Conservation (phyloP, 2,888 invertebrate genomes). For the Kryphioiulus occultus region DNA sequence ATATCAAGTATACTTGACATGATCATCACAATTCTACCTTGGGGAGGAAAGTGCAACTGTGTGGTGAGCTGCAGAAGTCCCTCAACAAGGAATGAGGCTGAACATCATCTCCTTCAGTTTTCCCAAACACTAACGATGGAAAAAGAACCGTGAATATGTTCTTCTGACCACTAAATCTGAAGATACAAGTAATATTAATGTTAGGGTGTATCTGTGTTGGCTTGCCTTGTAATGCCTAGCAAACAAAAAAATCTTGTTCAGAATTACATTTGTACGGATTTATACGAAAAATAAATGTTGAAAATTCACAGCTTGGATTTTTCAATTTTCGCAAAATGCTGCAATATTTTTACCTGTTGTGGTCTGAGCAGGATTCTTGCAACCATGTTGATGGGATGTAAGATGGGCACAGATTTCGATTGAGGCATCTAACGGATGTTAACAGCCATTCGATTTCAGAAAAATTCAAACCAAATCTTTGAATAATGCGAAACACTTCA, state of each 20-base stretch:
- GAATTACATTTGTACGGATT: no score
- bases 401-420: neutral
- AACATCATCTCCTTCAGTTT: neutral
- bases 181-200: neutral
- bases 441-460: neutral
- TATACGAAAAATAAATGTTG: no score
- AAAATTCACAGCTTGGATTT: no score
- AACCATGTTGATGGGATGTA: neutral
- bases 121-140: neutral
- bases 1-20: no score
- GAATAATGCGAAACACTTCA: neutral
- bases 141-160: neutral
- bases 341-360: neutral
- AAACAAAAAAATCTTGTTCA: no score
- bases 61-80: neutral
- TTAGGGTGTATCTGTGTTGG: no score
- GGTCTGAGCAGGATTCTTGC: neutral
- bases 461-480: neutral
- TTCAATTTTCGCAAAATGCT: no score
- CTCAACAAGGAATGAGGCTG: neutral
- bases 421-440: neutral
- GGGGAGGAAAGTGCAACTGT: neutral
- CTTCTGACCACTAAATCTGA: neutral
- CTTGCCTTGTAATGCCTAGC: no score
- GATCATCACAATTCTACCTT: no score